These are phyloP conservation scores for Corynorhinus townsendii DNA, from an alignment of 2,113 vertebrate genomes.

Conservation along the genomic window DNA sequence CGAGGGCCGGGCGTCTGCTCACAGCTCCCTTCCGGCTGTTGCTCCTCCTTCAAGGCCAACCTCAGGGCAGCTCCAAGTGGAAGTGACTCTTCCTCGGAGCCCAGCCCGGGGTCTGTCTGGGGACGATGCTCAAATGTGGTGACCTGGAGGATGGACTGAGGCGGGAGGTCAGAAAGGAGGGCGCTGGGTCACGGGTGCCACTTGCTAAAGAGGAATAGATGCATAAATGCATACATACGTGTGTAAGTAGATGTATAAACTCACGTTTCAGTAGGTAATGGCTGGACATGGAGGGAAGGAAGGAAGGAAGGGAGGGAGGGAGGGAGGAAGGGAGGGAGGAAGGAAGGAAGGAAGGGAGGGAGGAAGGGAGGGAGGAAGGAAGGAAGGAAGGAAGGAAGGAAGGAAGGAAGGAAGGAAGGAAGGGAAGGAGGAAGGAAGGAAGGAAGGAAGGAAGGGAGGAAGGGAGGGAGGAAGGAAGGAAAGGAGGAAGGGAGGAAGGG, in stretches of 20 bases:
- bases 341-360: no score
- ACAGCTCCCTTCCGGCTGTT: no score
- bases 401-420: no score
- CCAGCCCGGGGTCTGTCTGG: no score
- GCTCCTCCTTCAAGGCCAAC: not conserved
- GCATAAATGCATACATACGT: not conserved
- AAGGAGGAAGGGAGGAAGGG: no score
- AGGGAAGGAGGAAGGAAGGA: not conserved
- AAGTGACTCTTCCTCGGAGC: not conserved
- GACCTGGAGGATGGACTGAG: not conserved
- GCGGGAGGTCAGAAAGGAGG: not conserved
- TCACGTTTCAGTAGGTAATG: no score
- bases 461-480: not conserved
- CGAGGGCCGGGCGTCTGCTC: fast-evolving
- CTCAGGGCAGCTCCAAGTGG: not conserved
- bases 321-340: no score
- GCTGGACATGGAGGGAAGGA: not conserved
- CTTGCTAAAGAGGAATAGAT: not conserved
- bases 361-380: no score
- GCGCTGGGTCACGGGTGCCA: fast-evolving
- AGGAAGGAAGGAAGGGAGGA: not conserved
- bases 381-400: not conserved
- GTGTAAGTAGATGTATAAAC: not conserved
- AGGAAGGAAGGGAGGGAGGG: not conserved
- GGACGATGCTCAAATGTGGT: not conserved